These are phyloP conservation scores for Leucophenga montana DNA, from an alignment of 2,888 invertebrate species.

Conservation along the genomic window DNA sequence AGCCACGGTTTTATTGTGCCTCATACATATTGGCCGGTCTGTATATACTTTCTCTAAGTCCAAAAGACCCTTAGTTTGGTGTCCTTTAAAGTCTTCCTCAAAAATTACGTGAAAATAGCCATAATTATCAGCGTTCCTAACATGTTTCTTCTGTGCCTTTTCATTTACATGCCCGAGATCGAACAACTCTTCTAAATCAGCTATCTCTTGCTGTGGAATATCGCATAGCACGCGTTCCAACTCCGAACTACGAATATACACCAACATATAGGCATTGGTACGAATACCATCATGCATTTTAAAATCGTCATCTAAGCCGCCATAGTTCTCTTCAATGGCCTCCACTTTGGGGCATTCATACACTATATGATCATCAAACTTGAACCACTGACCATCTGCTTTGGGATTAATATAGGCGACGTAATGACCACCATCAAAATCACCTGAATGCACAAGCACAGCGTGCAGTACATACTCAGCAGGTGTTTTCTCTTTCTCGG, in stretches of 20 bases:
- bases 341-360: constrained; percentile 95
- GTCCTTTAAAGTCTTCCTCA: constrained; percentile 92
- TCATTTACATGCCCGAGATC: constrained; percentile 95
- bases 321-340: constrained; percentile 98
- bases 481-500: constrained; percentile 74
- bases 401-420: constrained; percentile 99
- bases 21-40: constrained; percentile 89
- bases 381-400: constrained; percentile 91
- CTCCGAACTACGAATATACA: constrained; percentile 95
- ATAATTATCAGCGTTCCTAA: constrained; percentile 90
- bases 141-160: constrained; percentile 87
- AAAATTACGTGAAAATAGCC: constrained; percentile 84
- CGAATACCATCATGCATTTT: too few relatives aligned
- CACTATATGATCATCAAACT: constrained; percentile 99
- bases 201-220: constrained; percentile 93
- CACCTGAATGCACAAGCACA: constrained; percentile 98
- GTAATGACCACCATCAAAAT: constrained; percentile 99
- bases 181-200: constrained; percentile 88
- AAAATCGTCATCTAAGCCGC: constrained; percentile 96
- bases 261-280: constrained; percentile 99
- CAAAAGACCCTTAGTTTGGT: constrained; percentile 96
- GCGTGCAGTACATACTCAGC: constrained; percentile 95
- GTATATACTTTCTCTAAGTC: constrained; percentile 91
- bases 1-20: constrained; percentile 89
- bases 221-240: constrained; percentile 90